phyloP scores from a whole-genome alignment of 2,888 invertebrate species.

The Drosophila pegasa region DNA sequence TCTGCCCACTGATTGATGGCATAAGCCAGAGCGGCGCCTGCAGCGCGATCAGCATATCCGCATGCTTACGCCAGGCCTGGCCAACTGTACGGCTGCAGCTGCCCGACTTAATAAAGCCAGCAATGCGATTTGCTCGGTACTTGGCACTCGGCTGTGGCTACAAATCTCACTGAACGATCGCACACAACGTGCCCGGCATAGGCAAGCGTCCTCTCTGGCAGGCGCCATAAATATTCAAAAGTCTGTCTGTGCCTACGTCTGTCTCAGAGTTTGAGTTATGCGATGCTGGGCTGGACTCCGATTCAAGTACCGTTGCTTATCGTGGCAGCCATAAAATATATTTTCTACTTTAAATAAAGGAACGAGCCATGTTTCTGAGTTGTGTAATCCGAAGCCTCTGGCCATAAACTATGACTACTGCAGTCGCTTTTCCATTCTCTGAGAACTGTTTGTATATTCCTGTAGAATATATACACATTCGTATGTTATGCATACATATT shows the following conservation, averaged over 20 bases:
- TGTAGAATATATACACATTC: neutral
- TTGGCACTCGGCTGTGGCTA: constrained; percentile 41
- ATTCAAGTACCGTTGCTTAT: constrained; percentile 62
- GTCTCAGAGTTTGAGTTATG: constrained; percentile 45
- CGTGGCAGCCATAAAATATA: constrained; percentile 54
- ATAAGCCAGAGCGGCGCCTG: constrained; percentile 46
- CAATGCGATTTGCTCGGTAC: constrained; percentile 12
- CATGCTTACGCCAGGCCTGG: constrained; percentile 46
- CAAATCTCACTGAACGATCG: constrained; percentile 66
- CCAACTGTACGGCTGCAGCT: constrained; percentile 29
- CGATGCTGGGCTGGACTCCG: constrained; percentile 40
- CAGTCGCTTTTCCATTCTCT: constrained; percentile 9
- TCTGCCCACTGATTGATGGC: constrained; percentile 64
- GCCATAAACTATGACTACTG: constrained; percentile 53
- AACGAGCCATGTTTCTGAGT: constrained; percentile 31
- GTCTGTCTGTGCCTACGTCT: constrained; percentile 25
- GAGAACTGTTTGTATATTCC: constrained; percentile 10
- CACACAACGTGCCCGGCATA: constrained; percentile 66
- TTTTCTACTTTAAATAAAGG: constrained; percentile 39
- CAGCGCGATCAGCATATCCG: constrained; percentile 40
- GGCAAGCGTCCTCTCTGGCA: constrained; percentile 53
- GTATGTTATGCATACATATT: constrained; percentile 1
- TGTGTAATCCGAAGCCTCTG: constrained; percentile 70
- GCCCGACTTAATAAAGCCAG: constrained; percentile 64
- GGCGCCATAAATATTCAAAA: constrained; percentile 71